phyloP scores from a whole-genome alignment of 2,797 vertebrate species.

The Acanthornis magna region DNA sequence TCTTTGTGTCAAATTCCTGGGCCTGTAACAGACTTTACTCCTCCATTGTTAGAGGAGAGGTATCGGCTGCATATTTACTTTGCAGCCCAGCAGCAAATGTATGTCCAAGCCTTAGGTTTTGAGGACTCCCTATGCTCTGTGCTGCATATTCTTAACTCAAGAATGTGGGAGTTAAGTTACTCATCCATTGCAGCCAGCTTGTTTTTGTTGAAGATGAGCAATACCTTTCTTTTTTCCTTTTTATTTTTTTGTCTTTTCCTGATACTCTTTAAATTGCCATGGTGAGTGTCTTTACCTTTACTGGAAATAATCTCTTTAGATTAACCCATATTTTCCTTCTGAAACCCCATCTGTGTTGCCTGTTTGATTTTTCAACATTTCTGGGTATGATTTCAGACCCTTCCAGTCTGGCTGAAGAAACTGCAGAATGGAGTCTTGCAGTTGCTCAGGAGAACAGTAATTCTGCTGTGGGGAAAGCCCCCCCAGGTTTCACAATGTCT shows the following conservation, averaged over 20 bases:
- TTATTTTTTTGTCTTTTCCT: background rate
- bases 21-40: background rate
- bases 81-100: background rate
- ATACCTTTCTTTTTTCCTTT: background rate
- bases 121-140: background rate
- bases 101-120: conserved; percentile 11
- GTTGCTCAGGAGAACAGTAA: background rate
- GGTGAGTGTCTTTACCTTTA: background rate
- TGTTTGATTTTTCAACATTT: background rate
- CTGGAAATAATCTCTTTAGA: background rate
- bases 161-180: conserved; percentile 13
- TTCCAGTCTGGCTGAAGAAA: background rate
- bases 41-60: background rate
- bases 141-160: background rate
- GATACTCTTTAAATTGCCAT: background rate
- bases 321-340: background rate
- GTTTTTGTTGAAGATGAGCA: conserved; percentile 17
- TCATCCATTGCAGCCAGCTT: background rate
- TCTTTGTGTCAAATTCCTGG: background rate
- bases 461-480: background rate
- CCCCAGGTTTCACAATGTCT: background rate
- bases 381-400: background rate
- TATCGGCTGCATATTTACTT: background rate
- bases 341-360: background rate
- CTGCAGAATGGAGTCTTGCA: background rate